Base-by-base conservation (phyloP, 2,888 invertebrate genomes). In the Chymomyza procnemis region DNA sequence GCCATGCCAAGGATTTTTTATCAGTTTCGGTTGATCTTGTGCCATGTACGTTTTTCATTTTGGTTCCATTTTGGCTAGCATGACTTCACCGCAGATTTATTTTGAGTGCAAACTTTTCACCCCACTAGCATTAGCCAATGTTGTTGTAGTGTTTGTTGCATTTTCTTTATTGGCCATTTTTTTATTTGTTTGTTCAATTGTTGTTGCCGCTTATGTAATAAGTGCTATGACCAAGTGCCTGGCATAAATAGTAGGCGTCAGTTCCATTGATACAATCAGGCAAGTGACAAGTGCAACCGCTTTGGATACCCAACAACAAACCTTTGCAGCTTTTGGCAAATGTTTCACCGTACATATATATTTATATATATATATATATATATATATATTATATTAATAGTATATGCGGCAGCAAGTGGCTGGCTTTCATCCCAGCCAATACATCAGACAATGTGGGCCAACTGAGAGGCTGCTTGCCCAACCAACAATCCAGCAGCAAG, bases 11-110 rank as follows among this genome's bases (percentile, higher is more conserved):
- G 55, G 30, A 48, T 52, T 58, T n/a, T 62, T 76, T 78, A 78
- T 77, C 80, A 75, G 73, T 72, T 74, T 19, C 22, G 22, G 72
- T 66, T 70, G 75, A 80, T 80, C 78, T 80, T 70, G 72, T 80
- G 76, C 76, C 80, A 78, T 80, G 80, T 80, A 78, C 75, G 74
- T 71, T 80, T 78, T 77, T 78, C 76, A 78, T 78, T 41, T 80
- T 80, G 67, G 64, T 69, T n/a, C 57, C 52, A 67, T 67, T 62
- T 67, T 64, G 30, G 46, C 19, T 54, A 21, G 54, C 54, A 34
- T 30, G 34, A 26, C 62, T 22, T 8, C 22, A 58, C 48, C 48
- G 34, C 58, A 34, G 64, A 67, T 69, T 70, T 73, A 61, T 67
- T 50, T 59, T 64, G 50, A 50, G n/a, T 12, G 50, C 50, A 18